Evolutionary conservation across 1,140 invertebrate species (phyloP).

Genomic region (Drosophila arawakana): DNA sequence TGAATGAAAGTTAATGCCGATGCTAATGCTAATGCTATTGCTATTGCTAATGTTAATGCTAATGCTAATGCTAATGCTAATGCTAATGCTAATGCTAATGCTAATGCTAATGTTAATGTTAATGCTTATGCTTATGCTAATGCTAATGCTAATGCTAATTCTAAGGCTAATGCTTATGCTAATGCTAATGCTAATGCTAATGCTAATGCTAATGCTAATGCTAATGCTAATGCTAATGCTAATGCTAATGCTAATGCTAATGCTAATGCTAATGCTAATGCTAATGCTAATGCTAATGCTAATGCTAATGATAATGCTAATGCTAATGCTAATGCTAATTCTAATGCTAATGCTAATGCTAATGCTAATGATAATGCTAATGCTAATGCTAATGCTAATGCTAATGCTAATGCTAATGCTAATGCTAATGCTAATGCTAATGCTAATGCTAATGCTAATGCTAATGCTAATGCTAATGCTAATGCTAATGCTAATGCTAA

Average conservation of each 20-base stretch:
- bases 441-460: not conserved
- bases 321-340: too few relatives aligned
- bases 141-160: not conserved
- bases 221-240: not conserved
- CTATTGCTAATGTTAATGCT: too few relatives aligned
- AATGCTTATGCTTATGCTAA: not conserved
- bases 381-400: not conserved
- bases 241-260: not conserved
- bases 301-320: not conserved
- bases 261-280: not conserved
- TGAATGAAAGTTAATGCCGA: too few relatives aligned
- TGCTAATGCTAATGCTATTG: too few relatives aligned
- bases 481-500: not conserved
- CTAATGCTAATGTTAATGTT: not conserved
- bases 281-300: not conserved
- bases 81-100: not conserved
- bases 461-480: not conserved
- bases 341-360: not conserved
- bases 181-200: not conserved
- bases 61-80: not conserved
- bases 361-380: not conserved
- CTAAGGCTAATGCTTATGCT: not conserved
- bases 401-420: slow-evolving; percentile 1
- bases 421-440: not conserved
- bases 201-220: too few relatives aligned